Evolutionary conservation across 2,888 invertebrate species (phyloP), one percentile per base, ranked within the genome.

Genomic region (Rhagonycha fulva): DNA sequence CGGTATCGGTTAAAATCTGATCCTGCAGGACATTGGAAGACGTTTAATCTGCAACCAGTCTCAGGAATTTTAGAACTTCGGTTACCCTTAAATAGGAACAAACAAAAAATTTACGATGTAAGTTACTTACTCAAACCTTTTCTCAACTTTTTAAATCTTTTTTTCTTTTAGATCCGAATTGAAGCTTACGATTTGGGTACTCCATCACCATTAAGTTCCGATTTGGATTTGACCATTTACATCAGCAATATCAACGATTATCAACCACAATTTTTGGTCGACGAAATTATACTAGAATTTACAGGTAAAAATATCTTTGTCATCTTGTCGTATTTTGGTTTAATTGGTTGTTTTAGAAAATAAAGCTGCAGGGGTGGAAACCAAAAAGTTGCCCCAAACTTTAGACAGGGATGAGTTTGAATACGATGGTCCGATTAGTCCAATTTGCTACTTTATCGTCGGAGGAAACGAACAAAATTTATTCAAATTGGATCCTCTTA

Each of bases 391-490:
- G 11, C 94, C 96, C 0, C 93, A 94, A 80, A 96, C 97, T 0
- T 91, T 96, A 63, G 97, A 97, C 84, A 90, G 94, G 79, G 96
- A 96, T 85, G 96, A 94, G 83, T 92, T 95, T 14, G 96, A 95
- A 82, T 94, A 96, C 82, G 94, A 95, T 81, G 87, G 87, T 7
- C 94, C 94, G 0, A 91, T 94, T 68, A 90, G 94, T 69, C 94
- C 94, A 77, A 95, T 97, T n/a, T 98, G 98, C 85, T 98, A 97
- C 86, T 98, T 93, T 84, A 95, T 98, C 70, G 92, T 97, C n/a
- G 92, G 92, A 7, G 97, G 97, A 12, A 95, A 97, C 84, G 93
- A 93, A 19, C 91, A 92, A 14, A 91, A 91, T 9, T 88, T 91
- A 73, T 97, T 97, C 85, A 89, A 90, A 68, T 86, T 97, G 23